Base-by-base conservation (phyloP, 1,140 invertebrate species). In the Stegodyphus mimosarum region DNA sequence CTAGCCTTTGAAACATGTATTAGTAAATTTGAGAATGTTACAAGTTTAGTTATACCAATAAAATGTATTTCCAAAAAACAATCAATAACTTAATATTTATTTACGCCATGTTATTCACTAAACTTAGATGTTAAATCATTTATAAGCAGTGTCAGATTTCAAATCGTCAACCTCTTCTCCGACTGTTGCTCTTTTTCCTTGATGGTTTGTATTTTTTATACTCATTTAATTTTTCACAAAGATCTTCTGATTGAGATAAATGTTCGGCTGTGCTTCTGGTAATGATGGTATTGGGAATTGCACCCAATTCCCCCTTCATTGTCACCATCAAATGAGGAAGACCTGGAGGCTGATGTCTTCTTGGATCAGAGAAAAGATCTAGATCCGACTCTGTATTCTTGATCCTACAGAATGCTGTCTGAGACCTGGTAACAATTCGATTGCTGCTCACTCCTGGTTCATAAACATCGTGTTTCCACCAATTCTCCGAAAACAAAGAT, bases 271-370 rank as follows among this genome's bases (percentile, higher is more conserved):
- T 49, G 9, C 48, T 13, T 33, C 48, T 33, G 17, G 70, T 72
- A 13, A 72, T 13, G 18, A 72, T 50, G 6, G 70, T 72, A 15
- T 72, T 72, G 7, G 70, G 70, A 11, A 72, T 49, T 1, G 48
- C 50, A 50, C 70, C 70, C 7, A 15, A 50, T 11, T 7, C 9
- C 9, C 70, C 70, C 17, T 33, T 50, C 70, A 72, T 33, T 9
- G 70, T 50, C 9, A 52, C 33, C 70, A 72, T 72, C 17, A 72
- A 18, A 72, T 72, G 70, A 52, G 70, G 70, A n/a, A 50, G 49
- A 11, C 70, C 70, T 10, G 70, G 48, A 72, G 70, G 70, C 10
- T 72, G 6, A 17, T 72, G 49, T 50, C 49, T 7, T 17, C 10
- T 51, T 15, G 33, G 7, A 52, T 72, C 70, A 51, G 70, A 7